A percentile compares a stretch with the other conserved stretches of the same genome.
Conservation (phyloP, 2,888 invertebrate genomes). For the Yponomeuta plumbellus region DNA sequence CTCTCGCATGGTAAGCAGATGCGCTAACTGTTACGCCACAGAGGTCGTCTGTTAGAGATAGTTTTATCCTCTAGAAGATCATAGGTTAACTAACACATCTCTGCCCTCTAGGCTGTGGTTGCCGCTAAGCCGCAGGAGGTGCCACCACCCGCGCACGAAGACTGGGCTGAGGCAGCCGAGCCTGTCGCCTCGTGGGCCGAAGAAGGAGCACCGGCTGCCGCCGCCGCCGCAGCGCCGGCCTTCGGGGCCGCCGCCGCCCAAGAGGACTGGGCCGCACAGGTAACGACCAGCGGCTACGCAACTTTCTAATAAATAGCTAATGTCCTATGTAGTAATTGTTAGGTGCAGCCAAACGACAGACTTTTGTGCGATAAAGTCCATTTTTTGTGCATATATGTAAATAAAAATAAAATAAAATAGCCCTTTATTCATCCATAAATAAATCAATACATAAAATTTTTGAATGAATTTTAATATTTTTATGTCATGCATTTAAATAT, state of each 20-base stretch:
- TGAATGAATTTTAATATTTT: too few relatives aligned
- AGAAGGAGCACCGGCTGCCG: slow-evolving; percentile 35
- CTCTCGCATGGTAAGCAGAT: too few relatives aligned
- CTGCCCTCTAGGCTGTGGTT: slow-evolving; percentile 47
- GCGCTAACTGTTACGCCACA: too few relatives aligned
- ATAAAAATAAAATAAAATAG: too few relatives aligned
- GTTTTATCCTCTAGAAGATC: neutral
- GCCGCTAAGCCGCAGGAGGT: slow-evolving; percentile 54
- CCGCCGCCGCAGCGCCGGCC: slow-evolving; percentile 39
- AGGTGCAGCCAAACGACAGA: too few relatives aligned
- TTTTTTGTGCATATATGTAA: too few relatives aligned
- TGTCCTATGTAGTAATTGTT: too few relatives aligned
- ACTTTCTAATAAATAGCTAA: neutral
- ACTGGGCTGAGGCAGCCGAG: slow-evolving; percentile 62
- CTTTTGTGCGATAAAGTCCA: too few relatives aligned
- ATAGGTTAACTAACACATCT: neutral
- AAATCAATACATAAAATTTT: too few relatives aligned
- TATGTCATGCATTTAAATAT: too few relatives aligned
- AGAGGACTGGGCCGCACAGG: slow-evolving; percentile 78
- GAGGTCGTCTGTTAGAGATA: too few relatives aligned
- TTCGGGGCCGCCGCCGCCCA: slow-evolving; percentile 65
- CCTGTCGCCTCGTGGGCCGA: slow-evolving; percentile 66
- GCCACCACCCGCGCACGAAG: slow-evolving; percentile 60
- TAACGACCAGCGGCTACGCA: slow-evolving; percentile 25
- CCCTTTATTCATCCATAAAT: too few relatives aligned